phyloP scores from a whole-genome alignment of 2,113 vertebrate genomes.

The Cisticola juncidis region DNA sequence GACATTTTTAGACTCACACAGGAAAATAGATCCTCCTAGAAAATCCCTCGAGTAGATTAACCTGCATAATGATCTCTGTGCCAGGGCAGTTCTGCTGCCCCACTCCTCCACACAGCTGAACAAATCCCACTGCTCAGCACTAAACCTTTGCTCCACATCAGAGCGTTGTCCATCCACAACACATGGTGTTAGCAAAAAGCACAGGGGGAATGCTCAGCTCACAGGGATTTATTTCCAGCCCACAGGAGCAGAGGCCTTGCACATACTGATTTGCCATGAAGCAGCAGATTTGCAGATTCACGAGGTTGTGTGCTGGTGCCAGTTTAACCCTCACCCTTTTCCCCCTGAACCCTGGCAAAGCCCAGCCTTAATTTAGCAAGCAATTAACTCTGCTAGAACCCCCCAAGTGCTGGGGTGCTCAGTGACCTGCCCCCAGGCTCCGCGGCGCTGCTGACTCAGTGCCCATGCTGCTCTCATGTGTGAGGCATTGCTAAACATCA shows the following conservation, averaged over 20 bases:
- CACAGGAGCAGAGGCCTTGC: not conserved
- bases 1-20: not conserved
- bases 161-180: accelerated
- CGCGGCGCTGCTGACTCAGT: not conserved
- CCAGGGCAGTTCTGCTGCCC: not conserved
- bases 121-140: not conserved
- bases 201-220: not conserved
- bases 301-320: accelerated
- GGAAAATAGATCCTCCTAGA: not conserved
- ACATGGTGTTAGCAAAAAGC: accelerated
- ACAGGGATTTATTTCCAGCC: not conserved
- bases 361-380: not conserved
- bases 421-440: not conserved
- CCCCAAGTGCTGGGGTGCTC: not conserved
- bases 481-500: not conserved
- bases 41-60: slow-evolving; percentile 18
- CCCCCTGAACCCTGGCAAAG: not conserved
- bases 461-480: not conserved
- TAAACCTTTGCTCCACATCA: not conserved
- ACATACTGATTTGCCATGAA: not conserved
- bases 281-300: not conserved
- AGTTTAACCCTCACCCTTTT: not conserved
- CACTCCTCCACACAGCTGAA: not conserved
- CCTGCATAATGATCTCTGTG: not conserved
- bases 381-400: not conserved